These are phyloP conservation scores for Adoxophyes honmai DNA, from an alignment of 1,140 invertebrate species.

Conservation along the genomic window DNA sequence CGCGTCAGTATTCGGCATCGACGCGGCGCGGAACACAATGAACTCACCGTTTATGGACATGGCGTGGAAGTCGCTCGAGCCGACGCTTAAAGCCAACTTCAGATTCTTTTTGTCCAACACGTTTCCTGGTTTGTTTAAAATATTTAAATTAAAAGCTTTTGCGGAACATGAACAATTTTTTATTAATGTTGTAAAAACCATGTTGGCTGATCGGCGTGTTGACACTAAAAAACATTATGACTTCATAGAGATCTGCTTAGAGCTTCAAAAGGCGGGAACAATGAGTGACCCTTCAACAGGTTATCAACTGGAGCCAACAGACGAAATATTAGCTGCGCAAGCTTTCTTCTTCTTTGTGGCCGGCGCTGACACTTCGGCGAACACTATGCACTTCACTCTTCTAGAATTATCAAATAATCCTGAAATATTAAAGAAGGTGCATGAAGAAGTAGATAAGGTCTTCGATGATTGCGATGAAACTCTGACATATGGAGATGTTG, in stretches of 20 bases:
- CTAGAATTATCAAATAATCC: slow-evolving; percentile 58
- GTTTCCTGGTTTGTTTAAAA: slow-evolving; percentile 23
- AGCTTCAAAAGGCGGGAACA: slow-evolving; percentile 32
- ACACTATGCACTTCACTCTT: slow-evolving; percentile 50
- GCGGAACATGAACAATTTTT: slow-evolving; percentile 38
- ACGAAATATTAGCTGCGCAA: slow-evolving; percentile 72
- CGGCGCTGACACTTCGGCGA: slow-evolving; percentile 75
- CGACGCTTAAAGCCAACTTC: slow-evolving; percentile 23
- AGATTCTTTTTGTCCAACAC: slow-evolving; percentile 21
- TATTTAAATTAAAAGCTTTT: slow-evolving; percentile 32
- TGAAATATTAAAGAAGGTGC: slow-evolving; percentile 59
- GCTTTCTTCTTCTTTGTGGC: slow-evolving; percentile 77
- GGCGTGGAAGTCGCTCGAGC: slow-evolving; percentile 22
- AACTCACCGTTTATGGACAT: slow-evolving; percentile 37
- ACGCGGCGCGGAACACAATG: slow-evolving; percentile 29
- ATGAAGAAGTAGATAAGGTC: slow-evolving; percentile 59
- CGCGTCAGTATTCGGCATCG: slow-evolving; percentile 38
- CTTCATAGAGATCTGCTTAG: slow-evolving; percentile 39
- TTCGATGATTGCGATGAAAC: slow-evolving; percentile 40
- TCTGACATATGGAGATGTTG: slow-evolving; percentile 58
- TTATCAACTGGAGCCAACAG: slow-evolving; percentile 40
- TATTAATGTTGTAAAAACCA: slow-evolving; percentile 31
- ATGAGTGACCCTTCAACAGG: slow-evolving; percentile 30
- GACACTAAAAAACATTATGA: slow-evolving; percentile 30
- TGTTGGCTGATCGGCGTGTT: slow-evolving; percentile 25